These are phyloP conservation scores for Mnemiopsis leidyi DNA, from an alignment of 37 sponge, comb jelly and placozoan genomes.

Conservation along the genomic window DNA sequence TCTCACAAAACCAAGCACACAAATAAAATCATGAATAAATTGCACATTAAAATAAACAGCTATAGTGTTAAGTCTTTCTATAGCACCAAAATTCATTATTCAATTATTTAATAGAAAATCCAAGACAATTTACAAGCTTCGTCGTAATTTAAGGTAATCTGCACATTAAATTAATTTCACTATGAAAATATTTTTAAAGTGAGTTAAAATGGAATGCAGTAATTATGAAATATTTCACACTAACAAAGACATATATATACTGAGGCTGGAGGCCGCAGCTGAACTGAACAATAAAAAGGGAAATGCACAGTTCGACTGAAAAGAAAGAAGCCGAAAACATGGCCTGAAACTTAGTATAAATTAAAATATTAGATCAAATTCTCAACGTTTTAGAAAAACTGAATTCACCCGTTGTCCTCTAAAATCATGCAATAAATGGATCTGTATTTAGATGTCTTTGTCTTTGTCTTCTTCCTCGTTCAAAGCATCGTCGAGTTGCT, in stretches of 20 bases:
- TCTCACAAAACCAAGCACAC: neutral
- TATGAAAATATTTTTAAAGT: neutral
- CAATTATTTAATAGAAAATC: neutral
- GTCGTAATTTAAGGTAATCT: neutral
- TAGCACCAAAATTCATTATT: too few species aligned
- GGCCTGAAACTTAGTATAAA: neutral
- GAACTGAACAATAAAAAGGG: neutral
- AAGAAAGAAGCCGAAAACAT: neutral
- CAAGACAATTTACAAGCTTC: neutral
- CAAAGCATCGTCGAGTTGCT: slow-evolving; percentile 10
- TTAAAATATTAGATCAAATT: neutral
- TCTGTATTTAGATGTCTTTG: neutral
- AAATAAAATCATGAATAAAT: neutral
- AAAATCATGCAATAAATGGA: neutral
- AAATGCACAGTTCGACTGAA: neutral
- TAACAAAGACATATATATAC: neutral
- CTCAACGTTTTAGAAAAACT: neutral
- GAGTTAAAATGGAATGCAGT: neutral
- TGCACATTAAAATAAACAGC: neutral
- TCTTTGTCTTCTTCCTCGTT: neutral
- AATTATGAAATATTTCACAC: neutral
- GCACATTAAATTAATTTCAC: neutral
- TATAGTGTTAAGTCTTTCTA: neutral
- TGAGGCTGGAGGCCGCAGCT: neutral
- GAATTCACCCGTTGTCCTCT: neutral